Evolutionary conservation across 2,113 vertebrate genomes (phyloP), one percentile per base, ranked within the genome.

Genomic region (Callocephalon fimbriatum): DNA sequence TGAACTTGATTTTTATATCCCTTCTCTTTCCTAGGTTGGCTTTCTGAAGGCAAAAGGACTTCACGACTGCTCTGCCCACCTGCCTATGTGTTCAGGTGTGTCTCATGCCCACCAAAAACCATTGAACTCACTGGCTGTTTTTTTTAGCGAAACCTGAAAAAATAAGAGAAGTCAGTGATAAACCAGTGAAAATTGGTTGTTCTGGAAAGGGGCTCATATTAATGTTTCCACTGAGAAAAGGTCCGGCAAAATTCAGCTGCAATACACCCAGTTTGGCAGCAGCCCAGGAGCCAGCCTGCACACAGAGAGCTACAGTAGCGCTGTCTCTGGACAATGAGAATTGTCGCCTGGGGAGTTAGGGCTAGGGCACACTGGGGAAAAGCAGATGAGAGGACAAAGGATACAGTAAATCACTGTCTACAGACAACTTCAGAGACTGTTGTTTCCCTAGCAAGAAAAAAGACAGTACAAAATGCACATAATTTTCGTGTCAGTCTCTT

Each of bases 261-360:
- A n/a, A 45, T n/a, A 44, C 27, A 19, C 21, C 9, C 15, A 14
- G 10, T 56, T 65, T 44, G 38, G 15, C 35, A 35, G 12, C 17
- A 53, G 37, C 25, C 15, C 3, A 2, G 45, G 11, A 90, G 25
- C 35, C 47, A 90, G 26, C 37, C 40, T 26, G 56, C 40, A 42
- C 18, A 15, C 5, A 44, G 32, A 40, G 19, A 62, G 16, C 21
- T 83, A n/a, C 19, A 11, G 25, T 5, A n/a, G 15, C 4, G 9
- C 25, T 70, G 32, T 7, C 31, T 42, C 50, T 59, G 45, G 51
- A 9, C 68, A 79, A 63, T 0, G 7, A 82, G 15, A 31, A 31
- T n/a, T 1, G 0, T 0, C 0, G 47, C 20, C 47, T 75, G 53
- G 45, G n/a, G 19, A 58, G 25, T 44, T 31, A 32, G 10, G 75